A percentile compares a stretch with the other conserved stretches of the same genome.
phyloP scores from a whole-genome alignment of 1,140 invertebrate species.

The Diploscapter pachys region DNA sequence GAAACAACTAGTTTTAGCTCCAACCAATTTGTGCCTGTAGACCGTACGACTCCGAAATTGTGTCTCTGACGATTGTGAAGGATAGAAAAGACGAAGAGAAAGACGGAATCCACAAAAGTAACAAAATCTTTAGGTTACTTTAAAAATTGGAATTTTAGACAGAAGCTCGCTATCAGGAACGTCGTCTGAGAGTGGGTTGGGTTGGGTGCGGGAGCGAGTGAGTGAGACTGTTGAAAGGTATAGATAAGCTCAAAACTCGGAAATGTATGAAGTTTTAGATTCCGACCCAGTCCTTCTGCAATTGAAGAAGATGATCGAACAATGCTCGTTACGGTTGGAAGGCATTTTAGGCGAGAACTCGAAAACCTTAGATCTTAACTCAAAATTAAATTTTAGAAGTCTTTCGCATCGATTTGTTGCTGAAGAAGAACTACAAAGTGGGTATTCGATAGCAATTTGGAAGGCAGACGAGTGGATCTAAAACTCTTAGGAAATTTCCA shows the following conservation, averaged over 20 bases:
- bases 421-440: constrained; percentile 14
- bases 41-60: constrained; percentile 79
- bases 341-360: constrained; percentile 1
- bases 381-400: constrained; percentile 15
- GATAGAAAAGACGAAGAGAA: constrained; percentile 17
- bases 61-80: constrained; percentile 21
- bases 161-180: constrained; percentile 17
- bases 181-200: constrained; percentile 24
- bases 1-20: constrained; percentile 58
- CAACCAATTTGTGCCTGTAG: constrained; percentile 82
- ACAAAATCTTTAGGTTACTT: neutral
- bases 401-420: constrained; percentile 28
- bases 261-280: constrained; percentile 1
- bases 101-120: constrained; percentile 13
- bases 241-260: neutral
- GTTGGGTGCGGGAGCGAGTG: constrained; percentile 31
- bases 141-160: constrained; percentile 1
- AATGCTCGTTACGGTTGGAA: constrained; percentile 19
- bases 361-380: neutral
- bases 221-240: constrained; percentile 31
- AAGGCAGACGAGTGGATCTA: constrained; percentile 22
- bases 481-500: too few species aligned
- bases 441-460: constrained; percentile 19
- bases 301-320: constrained; percentile 5
- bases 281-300: constrained; percentile 14